These are phyloP conservation scores for Monodelphis domestica DNA, from an alignment of 2,797 vertebrate genomes.

Conservation along the genomic window DNA sequence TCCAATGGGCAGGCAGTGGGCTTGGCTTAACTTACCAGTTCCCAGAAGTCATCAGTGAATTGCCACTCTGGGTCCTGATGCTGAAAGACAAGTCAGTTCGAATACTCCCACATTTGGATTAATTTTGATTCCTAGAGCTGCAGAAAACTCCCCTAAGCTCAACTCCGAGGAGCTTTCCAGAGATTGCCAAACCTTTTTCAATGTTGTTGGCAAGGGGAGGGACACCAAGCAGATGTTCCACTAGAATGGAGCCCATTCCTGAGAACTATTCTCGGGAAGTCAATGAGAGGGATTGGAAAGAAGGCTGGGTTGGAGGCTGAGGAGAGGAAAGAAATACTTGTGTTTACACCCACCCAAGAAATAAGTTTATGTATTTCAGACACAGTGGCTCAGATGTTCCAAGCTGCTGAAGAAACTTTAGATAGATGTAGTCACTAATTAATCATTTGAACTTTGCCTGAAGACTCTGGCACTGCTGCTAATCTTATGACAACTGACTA, in stretches of 20 bases:
- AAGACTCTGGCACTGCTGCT: slow-evolving; percentile 60
- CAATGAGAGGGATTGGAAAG: slow-evolving; percentile 54
- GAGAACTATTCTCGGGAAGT: slow-evolving; percentile 40
- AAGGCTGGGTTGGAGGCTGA: slow-evolving; percentile 51
- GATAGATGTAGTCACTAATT: slow-evolving; percentile 61
- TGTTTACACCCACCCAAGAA: slow-evolving; percentile 48
- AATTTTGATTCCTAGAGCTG: slow-evolving; percentile 60
- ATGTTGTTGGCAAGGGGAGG: slow-evolving; percentile 57
- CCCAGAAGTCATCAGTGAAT: slow-evolving; percentile 62
- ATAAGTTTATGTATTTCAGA: slow-evolving; percentile 34
- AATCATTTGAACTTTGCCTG: slow-evolving; percentile 66
- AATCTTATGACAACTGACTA: slow-evolving; percentile 57
- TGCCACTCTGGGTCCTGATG: slow-evolving; percentile 56
- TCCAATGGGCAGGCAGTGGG: slow-evolving; percentile 14
- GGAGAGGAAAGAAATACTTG: slow-evolving; percentile 29
- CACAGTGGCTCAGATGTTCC: slow-evolving; percentile 24
- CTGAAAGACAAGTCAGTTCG: slow-evolving; percentile 57
- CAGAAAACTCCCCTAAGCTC: slow-evolving; percentile 55
- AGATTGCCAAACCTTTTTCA: slow-evolving; percentile 61
- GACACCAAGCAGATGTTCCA: slow-evolving; percentile 76
- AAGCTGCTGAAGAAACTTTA: slow-evolving; percentile 52
- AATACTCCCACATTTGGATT: slow-evolving; percentile 57
- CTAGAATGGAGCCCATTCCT: slow-evolving; percentile 40
- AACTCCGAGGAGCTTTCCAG: slow-evolving; percentile 58
- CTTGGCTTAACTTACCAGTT: slow-evolving; percentile 67